Evolutionary conservation across 2,888 invertebrate species (phyloP).

Genomic region (Pardosa pseudoannulata): DNA sequence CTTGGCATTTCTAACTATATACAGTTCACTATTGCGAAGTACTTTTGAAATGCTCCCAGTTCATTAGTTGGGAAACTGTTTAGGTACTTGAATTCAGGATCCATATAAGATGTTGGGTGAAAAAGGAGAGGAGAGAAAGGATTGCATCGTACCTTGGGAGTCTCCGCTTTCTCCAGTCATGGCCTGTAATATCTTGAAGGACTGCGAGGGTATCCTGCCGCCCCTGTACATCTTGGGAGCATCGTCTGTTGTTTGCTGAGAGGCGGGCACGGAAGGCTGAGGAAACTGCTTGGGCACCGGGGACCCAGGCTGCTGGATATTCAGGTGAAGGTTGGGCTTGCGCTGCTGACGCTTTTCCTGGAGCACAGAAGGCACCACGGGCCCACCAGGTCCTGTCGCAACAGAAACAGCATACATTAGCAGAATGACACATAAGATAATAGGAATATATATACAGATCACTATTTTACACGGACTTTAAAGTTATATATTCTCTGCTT

Average conservation of each 20-base stretch:
- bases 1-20: too few species aligned
- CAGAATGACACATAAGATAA: too few species aligned
- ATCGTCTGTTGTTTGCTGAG: conserved; percentile 67
- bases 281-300: conserved; percentile 49
- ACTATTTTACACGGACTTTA: too few species aligned
- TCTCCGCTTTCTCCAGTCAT: conserved; percentile 81
- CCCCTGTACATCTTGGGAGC: conserved; percentile 79
- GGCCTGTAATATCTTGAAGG: conserved; percentile 87
- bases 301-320: conserved; percentile 23
- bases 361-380: conserved; percentile 54
- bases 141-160: background rate
- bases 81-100: too few species aligned
- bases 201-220: conserved; percentile 87
- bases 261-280: conserved; percentile 72
- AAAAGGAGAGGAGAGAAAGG: background rate
- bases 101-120: too few species aligned
- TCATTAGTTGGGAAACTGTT: too few species aligned
- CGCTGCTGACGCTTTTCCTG: conserved; percentile 46
- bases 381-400: conserved; percentile 23
- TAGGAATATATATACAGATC: too few species aligned
- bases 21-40: too few species aligned
- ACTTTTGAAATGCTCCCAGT: too few species aligned
- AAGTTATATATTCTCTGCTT: too few species aligned
- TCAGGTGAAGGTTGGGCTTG: conserved; percentile 34
- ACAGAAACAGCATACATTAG: background rate